Percentiles rank a stretch among this genome's conserved stretches.
These are phyloP conservation scores for Platycercus adscitus DNA, from an alignment of 2,113 vertebrate species.

Conservation along the genomic window DNA sequence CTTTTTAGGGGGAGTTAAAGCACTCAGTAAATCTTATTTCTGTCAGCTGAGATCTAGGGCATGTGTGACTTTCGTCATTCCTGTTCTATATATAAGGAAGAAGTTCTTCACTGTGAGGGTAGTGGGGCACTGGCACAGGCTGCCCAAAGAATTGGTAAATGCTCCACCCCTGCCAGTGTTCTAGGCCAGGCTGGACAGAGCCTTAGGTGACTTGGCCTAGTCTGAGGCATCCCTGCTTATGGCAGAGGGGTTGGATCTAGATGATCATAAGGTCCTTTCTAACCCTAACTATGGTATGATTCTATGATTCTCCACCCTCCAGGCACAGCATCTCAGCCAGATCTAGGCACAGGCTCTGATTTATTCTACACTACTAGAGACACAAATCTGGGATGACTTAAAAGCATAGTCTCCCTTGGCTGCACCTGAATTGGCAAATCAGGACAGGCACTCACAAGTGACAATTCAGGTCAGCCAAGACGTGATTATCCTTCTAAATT, in stretches of 20 bases:
- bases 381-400: not conserved
- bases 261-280: not conserved
- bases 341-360: not conserved
- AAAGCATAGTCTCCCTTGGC: not conserved
- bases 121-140: not conserved
- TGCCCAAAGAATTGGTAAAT: not conserved
- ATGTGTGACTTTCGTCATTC: not conserved
- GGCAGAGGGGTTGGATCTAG: not conserved
- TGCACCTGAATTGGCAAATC: not conserved
- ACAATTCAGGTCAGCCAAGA: not conserved
- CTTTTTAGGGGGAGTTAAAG: not conserved
- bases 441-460: not conserved
- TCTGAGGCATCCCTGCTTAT: not conserved
- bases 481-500: not conserved
- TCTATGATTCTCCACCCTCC: not conserved
- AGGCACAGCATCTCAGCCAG: not conserved
- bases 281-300: not conserved
- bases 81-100: not conserved
- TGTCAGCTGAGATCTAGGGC: not conserved
- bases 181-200: not conserved
- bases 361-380: not conserved
- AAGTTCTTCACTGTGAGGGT: not conserved
- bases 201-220: not conserved
- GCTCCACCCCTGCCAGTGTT: not conserved
- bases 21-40: not conserved